These are phyloP conservation scores for Phaedon cochleariae DNA, from an alignment of 2,888 invertebrate species.

Conservation along the genomic window DNA sequence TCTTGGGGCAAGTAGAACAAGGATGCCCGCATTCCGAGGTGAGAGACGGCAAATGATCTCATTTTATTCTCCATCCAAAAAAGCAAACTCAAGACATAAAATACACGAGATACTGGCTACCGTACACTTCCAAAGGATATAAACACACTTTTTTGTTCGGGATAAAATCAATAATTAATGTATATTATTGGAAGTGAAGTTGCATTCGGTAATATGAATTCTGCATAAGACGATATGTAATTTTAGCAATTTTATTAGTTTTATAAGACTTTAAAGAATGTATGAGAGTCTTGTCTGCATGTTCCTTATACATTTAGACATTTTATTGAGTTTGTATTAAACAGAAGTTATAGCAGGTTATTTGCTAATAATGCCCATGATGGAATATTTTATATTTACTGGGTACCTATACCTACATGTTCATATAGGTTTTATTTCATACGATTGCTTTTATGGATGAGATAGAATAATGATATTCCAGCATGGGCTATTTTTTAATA, in stretches of 20 bases:
- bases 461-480: no score
- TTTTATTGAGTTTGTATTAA: neutral
- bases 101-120: conserved; percentile 58
- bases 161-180: conserved; percentile 39
- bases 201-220: conserved; percentile 25
- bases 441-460: no score
- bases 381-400: neutral
- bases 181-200: conserved; percentile 27
- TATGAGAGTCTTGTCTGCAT: neutral
- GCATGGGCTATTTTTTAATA: no score
- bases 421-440: no score
- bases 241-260: conserved; percentile 28
- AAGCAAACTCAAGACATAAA: conserved; percentile 56
- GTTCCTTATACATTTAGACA: neutral
- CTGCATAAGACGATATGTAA: conserved; percentile 32
- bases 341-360: neutral
- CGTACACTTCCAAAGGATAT: conserved; percentile 47
- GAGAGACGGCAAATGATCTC: conserved; percentile 49
- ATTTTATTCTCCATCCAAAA: conserved; percentile 53
- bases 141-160: conserved; percentile 42
- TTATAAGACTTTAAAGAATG: neutral
- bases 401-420: no score
- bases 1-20: conserved; percentile 33
- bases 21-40: conserved; percentile 43
- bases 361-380: neutral